Evolutionary conservation across 2,888 invertebrate genomes (phyloP), one percentile per base, ranked within the genome.

Genomic region (Pterostichus madidus): DNA sequence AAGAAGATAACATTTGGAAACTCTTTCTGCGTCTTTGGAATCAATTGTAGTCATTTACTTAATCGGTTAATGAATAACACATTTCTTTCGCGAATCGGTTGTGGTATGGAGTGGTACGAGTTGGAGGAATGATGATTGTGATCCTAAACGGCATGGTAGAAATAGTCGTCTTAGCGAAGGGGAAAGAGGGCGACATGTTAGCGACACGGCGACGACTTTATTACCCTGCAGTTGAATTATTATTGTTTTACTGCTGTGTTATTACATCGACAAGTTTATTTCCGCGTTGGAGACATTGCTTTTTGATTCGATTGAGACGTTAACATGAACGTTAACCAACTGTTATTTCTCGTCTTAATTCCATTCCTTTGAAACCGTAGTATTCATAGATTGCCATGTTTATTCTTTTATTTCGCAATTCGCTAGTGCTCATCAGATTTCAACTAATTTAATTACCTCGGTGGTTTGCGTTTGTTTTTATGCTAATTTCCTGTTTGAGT

Each of bases 251-350:
- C 85, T 85, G 85, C 86, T 84, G 82, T 85, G 86, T 86, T 87
- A 87, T 87, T 86, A 86, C 86, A 85, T 85, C 84, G 86, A 87
- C 86, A 86, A 87, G 86, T 87, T 86, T 87, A 87, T 87, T 86
- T 86, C 85, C 83, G 78, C 85, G 61, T 78, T 78, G 53, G 53
- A 35, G 76, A 76, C 76, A 76, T 76, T 53, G 76, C 76, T 76
- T 76, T 76, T 76, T 76, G 76, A 76, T 76, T 76, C 76, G 76
- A 76, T 76, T 76, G 53, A 39, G 76, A 76, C 76, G 56, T 76
- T 76, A 53, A 52, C 56, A 71, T 71, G 15, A 71, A 44, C 68
- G 68, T 71, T 71, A 71, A 71, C 39, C 68, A 71, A 71, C 68
- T 71, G 68, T 71, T 71, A 39, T 56, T 56, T 8, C 56, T 15